phyloP scores from a whole-genome alignment of 2,113 vertebrate species.

The Daubentonia madagascariensis region DNA sequence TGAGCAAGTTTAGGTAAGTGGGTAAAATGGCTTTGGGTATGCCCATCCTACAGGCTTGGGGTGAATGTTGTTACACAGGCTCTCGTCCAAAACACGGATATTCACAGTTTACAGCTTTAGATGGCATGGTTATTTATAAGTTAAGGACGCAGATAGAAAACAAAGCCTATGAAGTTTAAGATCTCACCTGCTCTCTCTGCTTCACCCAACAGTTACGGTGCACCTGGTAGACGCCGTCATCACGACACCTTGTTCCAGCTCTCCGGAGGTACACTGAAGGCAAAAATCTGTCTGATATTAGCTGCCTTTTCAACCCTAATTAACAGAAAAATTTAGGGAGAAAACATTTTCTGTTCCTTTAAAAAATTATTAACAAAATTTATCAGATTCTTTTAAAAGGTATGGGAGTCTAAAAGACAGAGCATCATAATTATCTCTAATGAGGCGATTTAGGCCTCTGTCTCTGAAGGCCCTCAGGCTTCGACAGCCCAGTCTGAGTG shows the following conservation, averaged over 20 bases:
- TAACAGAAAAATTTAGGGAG: background rate
- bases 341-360: conserved; percentile 28
- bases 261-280: accelerated
- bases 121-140: background rate
- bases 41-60: background rate
- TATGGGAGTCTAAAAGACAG: background rate
- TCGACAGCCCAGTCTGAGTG: background rate
- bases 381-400: background rate
- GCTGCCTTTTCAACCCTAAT: background rate
- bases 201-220: accelerated
- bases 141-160: background rate
- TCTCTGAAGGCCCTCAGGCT: background rate
- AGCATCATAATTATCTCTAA: conserved; percentile 19
- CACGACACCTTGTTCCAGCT: accelerated
- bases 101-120: background rate
- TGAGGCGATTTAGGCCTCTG: background rate
- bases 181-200: background rate
- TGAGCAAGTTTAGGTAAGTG: background rate
- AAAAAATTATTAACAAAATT: background rate
- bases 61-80: background rate
- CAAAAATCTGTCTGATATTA: too few relatives aligned
- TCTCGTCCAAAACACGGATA: background rate
- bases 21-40: background rate
- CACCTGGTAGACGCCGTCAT: accelerated
- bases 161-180: accelerated